Percentiles rank a stretch among this genome's conserved stretches.
phyloP scores from a whole-genome alignment of 2,888 invertebrate genomes.

The Nomada ruficornis region DNA sequence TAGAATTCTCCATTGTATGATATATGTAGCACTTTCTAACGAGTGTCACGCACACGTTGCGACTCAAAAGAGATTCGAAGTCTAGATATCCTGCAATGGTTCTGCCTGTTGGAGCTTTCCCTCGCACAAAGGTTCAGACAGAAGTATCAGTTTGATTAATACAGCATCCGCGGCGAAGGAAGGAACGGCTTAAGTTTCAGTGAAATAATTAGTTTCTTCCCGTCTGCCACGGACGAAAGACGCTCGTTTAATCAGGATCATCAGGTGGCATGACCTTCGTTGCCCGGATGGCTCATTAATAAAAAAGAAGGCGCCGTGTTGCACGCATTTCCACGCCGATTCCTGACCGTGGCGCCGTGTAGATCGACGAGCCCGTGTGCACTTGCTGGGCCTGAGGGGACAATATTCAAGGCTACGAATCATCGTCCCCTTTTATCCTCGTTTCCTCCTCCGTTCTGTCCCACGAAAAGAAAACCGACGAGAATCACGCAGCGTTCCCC shows the following conservation, averaged over 20 bases:
- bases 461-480: not conserved
- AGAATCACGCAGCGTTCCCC: not conserved
- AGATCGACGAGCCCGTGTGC: slow-evolving; percentile 66
- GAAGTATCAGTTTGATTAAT: slow-evolving; percentile 45
- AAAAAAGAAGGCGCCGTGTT: slow-evolving; percentile 64
- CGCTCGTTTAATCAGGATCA: slow-evolving; percentile 67
- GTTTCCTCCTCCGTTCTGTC: not conserved
- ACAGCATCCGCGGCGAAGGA: slow-evolving; percentile 7
- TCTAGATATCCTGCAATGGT: not conserved
- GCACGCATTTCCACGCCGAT: slow-evolving; percentile 69
- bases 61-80: not conserved
- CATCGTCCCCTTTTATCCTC: slow-evolving; percentile 40
- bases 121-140: not conserved
- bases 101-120: too few relatives aligned
- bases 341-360: slow-evolving; percentile 67
- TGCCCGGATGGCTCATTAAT: slow-evolving; percentile 65
- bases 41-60: not conserved
- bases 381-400: slow-evolving; percentile 65
- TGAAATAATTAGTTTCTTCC: slow-evolving; percentile 57
- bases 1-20: too few relatives aligned
- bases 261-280: slow-evolving; percentile 67
- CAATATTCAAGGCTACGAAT: slow-evolving; percentile 71
- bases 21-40: not conserved
- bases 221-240: slow-evolving; percentile 8
- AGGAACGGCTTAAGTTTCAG: slow-evolving; percentile 42